phyloP scores from a whole-genome alignment of 2,888 invertebrate genomes.

The Plagodis dolabraria region DNA sequence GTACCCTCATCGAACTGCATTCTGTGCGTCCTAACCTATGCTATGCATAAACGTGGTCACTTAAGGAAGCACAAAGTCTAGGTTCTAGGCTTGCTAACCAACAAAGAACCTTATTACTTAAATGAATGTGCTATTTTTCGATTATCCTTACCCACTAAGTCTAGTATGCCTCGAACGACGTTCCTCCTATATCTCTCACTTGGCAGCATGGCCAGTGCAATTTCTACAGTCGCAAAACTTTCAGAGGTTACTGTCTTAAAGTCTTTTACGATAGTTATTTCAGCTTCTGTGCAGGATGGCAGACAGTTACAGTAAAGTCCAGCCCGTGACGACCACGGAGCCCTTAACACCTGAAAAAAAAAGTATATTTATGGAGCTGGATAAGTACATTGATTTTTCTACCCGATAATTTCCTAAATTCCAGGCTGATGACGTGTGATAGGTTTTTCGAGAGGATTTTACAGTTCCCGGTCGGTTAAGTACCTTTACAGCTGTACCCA shows the following conservation, averaged over 20 bases:
- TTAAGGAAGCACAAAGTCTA: no score
- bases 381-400: not conserved
- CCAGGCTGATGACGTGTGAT: no score
- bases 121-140: no score
- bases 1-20: no score
- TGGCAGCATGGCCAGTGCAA: constrained; percentile 87
- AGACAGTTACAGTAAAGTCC: constrained; percentile 89
- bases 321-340: constrained; percentile 77
- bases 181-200: constrained; percentile 89
- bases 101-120: no score
- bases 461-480: no score
- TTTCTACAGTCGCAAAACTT: constrained; percentile 78
- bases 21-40: no score
- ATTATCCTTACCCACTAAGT: constrained; percentile 87
- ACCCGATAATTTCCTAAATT: not conserved
- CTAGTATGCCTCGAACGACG: constrained; percentile 89
- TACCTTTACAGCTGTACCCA: no score
- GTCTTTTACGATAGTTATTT: constrained; percentile 87
- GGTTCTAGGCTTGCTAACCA: no score
- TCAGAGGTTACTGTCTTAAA: constrained; percentile 63
- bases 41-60: no score
- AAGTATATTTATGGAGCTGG: no score
- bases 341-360: constrained; percentile 67
- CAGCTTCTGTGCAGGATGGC: constrained; percentile 90
- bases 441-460: no score